These are phyloP conservation scores for Globia sparganii DNA, from an alignment of 2,888 invertebrate genomes.

Conservation along the genomic window DNA sequence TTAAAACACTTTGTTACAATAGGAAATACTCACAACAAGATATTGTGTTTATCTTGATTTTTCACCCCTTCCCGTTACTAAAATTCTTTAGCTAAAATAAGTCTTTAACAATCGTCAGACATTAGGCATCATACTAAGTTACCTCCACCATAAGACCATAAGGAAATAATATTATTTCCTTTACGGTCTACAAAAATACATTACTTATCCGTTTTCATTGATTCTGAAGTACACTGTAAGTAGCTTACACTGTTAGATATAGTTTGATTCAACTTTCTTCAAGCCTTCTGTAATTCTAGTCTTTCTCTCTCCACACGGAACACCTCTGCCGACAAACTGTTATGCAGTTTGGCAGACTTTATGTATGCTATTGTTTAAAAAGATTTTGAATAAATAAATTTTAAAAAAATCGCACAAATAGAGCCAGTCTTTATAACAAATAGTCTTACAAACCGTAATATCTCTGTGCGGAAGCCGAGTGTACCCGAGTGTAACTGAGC, in stretches of 20 bases:
- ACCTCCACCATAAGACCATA: too few species aligned
- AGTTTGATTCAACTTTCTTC: background rate
- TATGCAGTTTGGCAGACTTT: too few species aligned
- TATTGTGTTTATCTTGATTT: background rate
- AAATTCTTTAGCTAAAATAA: background rate
- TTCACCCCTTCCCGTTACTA: background rate
- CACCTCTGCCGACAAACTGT: too few species aligned
- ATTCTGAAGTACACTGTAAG: background rate
- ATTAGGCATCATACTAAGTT: background rate
- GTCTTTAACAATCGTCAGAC: background rate
- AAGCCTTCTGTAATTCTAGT: background rate
- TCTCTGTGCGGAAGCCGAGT: conserved; percentile 10
- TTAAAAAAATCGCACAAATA: background rate
- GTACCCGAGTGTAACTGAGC: conserved; percentile 3
- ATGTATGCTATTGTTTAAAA: too few species aligned
- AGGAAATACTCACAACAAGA: background rate
- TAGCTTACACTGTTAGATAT: background rate
- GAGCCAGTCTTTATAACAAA: conserved; percentile 20
- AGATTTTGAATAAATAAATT: too few species aligned
- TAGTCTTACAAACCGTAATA: conserved; percentile 28
- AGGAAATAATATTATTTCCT: too few species aligned
- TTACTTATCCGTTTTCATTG: background rate
- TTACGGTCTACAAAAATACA: background rate
- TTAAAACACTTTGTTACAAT: background rate
- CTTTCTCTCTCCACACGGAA: background rate